These are phyloP conservation scores for Oxytorus armatus DNA, from an alignment of 2,888 invertebrate genomes.

Conservation along the genomic window DNA sequence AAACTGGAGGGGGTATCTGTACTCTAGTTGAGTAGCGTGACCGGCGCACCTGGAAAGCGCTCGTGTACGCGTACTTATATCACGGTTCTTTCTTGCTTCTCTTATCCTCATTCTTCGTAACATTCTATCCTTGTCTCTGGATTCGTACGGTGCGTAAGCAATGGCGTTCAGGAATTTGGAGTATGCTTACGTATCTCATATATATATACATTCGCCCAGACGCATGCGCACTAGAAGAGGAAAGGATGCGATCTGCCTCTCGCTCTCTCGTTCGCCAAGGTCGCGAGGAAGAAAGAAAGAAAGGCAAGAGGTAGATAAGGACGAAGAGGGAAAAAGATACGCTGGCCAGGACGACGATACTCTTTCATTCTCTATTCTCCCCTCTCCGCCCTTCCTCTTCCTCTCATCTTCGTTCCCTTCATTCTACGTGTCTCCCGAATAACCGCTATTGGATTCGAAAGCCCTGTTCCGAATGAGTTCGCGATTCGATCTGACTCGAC, in stretches of 20 bases:
- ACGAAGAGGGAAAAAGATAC: slow-evolving; percentile 43
- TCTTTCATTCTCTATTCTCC: slow-evolving; percentile 34
- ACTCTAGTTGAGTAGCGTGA: slow-evolving; percentile 67
- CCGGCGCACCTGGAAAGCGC: slow-evolving; percentile 63
- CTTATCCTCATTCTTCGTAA: slow-evolving; percentile 30
- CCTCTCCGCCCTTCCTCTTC: slow-evolving; percentile 25
- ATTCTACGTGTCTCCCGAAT: slow-evolving; percentile 1
- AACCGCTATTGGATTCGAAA: not conserved
- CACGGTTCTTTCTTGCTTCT: slow-evolving; percentile 39
- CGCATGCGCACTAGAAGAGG: slow-evolving; percentile 30
- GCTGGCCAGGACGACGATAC: slow-evolving; percentile 43
- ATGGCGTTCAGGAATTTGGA: slow-evolving; percentile 67
- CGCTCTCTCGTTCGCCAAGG: slow-evolving; percentile 54
- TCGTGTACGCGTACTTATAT: slow-evolving; percentile 39
- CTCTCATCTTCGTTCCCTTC: slow-evolving; percentile 12
- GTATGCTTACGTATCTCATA: slow-evolving; percentile 44
- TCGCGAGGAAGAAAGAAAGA: slow-evolving; percentile 56
- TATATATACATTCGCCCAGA: slow-evolving; percentile 30
- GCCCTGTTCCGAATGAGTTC: not conserved
- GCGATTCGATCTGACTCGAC: slow-evolving; percentile 9
- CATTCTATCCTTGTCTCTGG: slow-evolving; percentile 46
- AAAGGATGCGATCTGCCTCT: slow-evolving; percentile 33
- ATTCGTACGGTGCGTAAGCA: slow-evolving; percentile 58
- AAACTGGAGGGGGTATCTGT: slow-evolving; percentile 44
- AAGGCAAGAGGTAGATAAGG: slow-evolving; percentile 53